Base-by-base conservation (phyloP, 2,797 vertebrate species). In the Staurois parvus region DNA sequence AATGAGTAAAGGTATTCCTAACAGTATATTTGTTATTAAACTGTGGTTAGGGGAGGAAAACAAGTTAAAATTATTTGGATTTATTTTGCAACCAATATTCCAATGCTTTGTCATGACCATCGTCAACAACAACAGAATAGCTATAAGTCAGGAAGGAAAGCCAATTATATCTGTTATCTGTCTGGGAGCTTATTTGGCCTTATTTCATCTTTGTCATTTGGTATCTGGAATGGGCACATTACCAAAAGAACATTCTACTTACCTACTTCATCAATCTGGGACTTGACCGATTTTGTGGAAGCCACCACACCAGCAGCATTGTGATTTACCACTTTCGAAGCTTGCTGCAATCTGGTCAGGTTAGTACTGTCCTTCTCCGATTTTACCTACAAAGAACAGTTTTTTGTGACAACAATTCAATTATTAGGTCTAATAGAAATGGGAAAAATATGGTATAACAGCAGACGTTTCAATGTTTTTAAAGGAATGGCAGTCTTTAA, bases 241-340 rank as follows among this genome's bases (percentile, higher is more conserved):
- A 8, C 17, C 32, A 77, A 70, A 48, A 69, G 4, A 72, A 40
- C 48, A 40, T 30, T 68, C 0, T 0, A 62, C 92, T 90, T 90
- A 97, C 98, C 97, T 82, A 90, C 97, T 83, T 99, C 98, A 87
- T 99, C 97, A 17, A 98, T 97, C 90, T 99, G 98, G 0, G 95
- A 98, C 80, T 96, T 98, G 37, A 95, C 97, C 0, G 97, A 96
- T 89, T 98, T 98, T 87, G 98, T 99, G 70, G 97, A 99, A 81
- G 97, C 97, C 88, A 99, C 98, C 0, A 99, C 96, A 0, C 91
- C 85, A 0, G 98, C 98, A 0, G 98, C 99, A 80, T 98, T 97
- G 91, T 99, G 97, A 74, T 94, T 99, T 86, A 99, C 98, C 0
- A 95, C 95, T 0, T 96, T 95, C 34, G 98, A 99, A 0, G 97